Evolutionary conservation across 2,113 vertebrate genomes (phyloP).

Genomic region (Passer montanus): DNA sequence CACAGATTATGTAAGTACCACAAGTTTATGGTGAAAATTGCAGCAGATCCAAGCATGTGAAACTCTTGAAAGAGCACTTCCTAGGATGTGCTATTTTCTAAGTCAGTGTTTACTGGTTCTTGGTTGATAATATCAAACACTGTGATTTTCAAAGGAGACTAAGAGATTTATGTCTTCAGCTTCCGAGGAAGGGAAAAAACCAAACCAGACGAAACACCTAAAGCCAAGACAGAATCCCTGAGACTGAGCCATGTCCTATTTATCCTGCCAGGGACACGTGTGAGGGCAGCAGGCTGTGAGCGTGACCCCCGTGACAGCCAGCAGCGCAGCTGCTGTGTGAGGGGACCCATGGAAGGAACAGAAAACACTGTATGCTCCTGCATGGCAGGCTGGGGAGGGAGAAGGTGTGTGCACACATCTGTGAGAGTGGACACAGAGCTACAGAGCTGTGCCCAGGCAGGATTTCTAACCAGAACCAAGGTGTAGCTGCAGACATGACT

Average conservation of each 20-base stretch:
- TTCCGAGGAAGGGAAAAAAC: background rate
- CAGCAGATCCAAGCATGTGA: background rate
- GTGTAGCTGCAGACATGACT: background rate
- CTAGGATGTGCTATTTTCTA: background rate
- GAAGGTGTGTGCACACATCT: accelerated
- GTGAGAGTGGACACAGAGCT: accelerated
- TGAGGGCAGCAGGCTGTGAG: background rate
- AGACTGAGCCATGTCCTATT: background rate
- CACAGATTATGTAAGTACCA: background rate
- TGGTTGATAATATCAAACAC: background rate
- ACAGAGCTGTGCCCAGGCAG: background rate
- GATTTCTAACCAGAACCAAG: background rate
- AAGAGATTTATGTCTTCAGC: background rate
- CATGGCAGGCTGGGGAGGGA: background rate
- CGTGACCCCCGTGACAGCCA: background rate
- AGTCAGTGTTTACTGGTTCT: background rate
- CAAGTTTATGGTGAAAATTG: background rate
- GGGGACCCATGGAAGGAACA: accelerated
- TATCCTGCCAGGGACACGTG: too few relatives aligned
- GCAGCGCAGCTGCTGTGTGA: background rate
- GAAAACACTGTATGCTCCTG: background rate
- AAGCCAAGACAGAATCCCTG: background rate
- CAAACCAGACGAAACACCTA: background rate
- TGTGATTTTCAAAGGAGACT: background rate
- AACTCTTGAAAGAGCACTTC: background rate